Evolutionary conservation across 2,888 invertebrate species (phyloP), one percentile per base, ranked within the genome.

Genomic region (Rotaria sp.): DNA sequence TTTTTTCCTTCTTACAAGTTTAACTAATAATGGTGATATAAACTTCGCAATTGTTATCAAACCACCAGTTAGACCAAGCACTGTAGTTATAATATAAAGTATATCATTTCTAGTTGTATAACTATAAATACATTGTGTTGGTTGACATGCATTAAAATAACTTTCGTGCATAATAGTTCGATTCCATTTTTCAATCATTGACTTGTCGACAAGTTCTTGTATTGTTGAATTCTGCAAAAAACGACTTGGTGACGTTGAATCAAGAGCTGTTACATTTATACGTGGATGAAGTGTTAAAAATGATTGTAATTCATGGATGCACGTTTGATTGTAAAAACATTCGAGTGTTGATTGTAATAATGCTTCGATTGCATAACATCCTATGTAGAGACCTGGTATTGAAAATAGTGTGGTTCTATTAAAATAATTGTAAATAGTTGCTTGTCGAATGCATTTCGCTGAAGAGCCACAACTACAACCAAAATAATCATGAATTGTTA

Each of bases 261-360:
- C 30, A n/a, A 59, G 59, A 30, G 30, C 59, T 10, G 59, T 59
- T 59, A 59, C 10, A 13, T n/a, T 59, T 11, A 59, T n/a, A 26
- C 2, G 13, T n/a, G n/a, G n/a, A 11, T 8, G 1, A 30, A 5
- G 13, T 59, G n/a, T 30, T 10, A 41, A 8, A 75, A 41, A 75
- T 26, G 75, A 41, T 26, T 75, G 75, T 26, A 75, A 8, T 41
- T 21, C 7, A 75, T 41, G 1, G 4, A 75, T 2, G 41, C 75
- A 75, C 41, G 75, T 41, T 41, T 41, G 75, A 75, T 75, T 75
- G 30, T 75, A 35, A 41, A 75, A 75, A 41, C 75, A 75, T 41
- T 75, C 41, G 4, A 75, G 75, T 24, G 35, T 75, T 41, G 75
- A 75, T 41, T 75, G 38, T n/a, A 75, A 38, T 24, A 75, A 41